Percentiles rank a stretch among this genome's conserved stretches.
Evolutionary conservation across 2,888 invertebrate species (phyloP).

Genomic region (Ypsolopha sequella): DNA sequence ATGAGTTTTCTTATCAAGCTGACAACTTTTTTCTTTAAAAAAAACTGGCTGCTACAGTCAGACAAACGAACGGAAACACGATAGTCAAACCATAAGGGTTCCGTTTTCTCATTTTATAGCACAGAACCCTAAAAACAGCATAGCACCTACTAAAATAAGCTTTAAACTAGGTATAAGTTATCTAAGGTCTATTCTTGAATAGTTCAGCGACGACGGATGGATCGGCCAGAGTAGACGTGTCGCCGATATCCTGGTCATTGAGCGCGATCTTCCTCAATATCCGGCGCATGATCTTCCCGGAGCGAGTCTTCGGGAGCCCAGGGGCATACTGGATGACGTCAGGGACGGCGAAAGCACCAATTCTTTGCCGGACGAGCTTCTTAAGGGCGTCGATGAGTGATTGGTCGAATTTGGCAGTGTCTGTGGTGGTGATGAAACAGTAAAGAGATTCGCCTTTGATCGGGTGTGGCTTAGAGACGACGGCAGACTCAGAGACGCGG

Average conservation of each 20-base stretch:
- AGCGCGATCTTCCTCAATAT: conserved; percentile 93
- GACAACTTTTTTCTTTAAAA: too few relatives aligned
- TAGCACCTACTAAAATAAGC: not conserved
- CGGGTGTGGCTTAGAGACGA: conserved; percentile 93
- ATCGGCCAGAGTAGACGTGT: conserved; percentile 94
- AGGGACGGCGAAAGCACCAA: conserved; percentile 96
- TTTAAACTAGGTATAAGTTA: not conserved
- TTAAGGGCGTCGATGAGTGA: conserved; percentile 80
- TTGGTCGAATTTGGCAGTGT: conserved; percentile 77
- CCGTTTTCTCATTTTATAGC: too few relatives aligned
- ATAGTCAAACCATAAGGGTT: too few relatives aligned
- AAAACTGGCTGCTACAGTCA: too few relatives aligned
- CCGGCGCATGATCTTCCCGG: conserved; percentile 98
- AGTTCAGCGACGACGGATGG: conserved; percentile 87
- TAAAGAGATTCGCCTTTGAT: conserved; percentile 98
- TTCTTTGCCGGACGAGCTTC: conserved; percentile 86
- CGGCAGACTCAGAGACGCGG: conserved; percentile 92
- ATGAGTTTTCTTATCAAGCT: too few relatives aligned
- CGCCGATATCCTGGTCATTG: conserved; percentile 91
- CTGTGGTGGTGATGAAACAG: conserved; percentile 95
- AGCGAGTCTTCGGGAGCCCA: conserved; percentile 94
- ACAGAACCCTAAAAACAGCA: too few relatives aligned
- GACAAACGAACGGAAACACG: too few relatives aligned
- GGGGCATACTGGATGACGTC: conserved; percentile 96
- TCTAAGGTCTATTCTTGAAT: conserved; percentile 76